Conservation (phyloP, 2,888 invertebrate species). For the Lasioglossum marginatum region DNA sequence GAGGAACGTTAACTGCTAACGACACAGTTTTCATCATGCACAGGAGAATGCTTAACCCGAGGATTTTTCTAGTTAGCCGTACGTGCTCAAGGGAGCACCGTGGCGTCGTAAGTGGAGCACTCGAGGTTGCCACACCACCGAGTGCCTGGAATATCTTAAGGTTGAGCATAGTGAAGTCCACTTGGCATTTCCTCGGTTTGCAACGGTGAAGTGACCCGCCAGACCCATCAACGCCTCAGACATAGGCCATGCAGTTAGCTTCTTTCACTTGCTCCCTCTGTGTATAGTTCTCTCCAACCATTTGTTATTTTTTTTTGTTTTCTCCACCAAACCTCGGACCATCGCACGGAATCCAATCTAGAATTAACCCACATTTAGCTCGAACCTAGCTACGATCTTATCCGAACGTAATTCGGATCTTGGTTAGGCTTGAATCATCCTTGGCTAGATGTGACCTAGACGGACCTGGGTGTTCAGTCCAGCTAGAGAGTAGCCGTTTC, state of each 20-base stretch:
- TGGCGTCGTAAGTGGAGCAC: constrained; percentile 44
- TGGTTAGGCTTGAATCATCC: background rate
- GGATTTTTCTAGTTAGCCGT: constrained; percentile 76
- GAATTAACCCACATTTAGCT: constrained; percentile 8
- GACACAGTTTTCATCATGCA: constrained; percentile 75
- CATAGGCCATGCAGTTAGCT: constrained; percentile 43
- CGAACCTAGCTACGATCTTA: background rate
- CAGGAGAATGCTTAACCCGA: constrained; percentile 69
- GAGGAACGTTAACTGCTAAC: constrained; percentile 73
- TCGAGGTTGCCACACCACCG: constrained; percentile 55
- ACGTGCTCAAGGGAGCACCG: constrained; percentile 74
- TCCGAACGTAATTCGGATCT: background rate
- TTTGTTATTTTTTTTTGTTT: background rate
- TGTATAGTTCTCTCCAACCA: background rate
- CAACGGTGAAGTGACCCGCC: constrained; percentile 82
- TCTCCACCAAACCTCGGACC: background rate
- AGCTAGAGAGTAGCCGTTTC: background rate
- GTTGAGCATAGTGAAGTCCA: constrained; percentile 70
- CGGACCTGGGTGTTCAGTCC: background rate
- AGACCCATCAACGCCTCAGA: constrained; percentile 79
- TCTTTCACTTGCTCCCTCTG: constrained; percentile 24
- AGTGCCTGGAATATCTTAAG: constrained; percentile 71
- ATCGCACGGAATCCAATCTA: background rate
- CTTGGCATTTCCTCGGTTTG: constrained; percentile 76
- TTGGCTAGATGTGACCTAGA: background rate